phyloP scores from a whole-genome alignment of 2,797 vertebrate species.

The Phalanger gymnotis region DNA sequence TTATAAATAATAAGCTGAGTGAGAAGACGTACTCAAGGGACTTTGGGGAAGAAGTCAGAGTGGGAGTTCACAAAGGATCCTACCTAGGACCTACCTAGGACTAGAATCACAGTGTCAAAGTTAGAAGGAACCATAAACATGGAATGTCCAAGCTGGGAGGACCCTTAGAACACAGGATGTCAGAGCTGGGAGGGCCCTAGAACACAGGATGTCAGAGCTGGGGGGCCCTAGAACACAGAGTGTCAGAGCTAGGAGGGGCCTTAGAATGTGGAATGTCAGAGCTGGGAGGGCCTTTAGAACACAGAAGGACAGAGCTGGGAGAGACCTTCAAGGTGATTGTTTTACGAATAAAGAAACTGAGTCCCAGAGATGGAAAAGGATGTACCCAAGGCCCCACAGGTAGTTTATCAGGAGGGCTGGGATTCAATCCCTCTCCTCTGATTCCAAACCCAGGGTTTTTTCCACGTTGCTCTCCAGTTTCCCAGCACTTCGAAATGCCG shows the following conservation, averaged over 20 bases:
- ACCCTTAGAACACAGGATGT: background rate
- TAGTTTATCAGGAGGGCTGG: background rate
- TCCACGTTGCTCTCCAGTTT: background rate
- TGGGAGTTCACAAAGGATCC: background rate
- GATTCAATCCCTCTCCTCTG: background rate
- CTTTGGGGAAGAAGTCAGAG: background rate
- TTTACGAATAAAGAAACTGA: background rate
- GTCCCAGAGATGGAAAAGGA: background rate
- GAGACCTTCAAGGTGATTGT: background rate
- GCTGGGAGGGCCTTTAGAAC: too few relatives aligned
- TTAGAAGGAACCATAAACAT: too few relatives aligned
- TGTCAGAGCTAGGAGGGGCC: background rate
- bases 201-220: too few relatives aligned
- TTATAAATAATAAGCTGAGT: background rate
- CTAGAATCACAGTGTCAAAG: too few relatives aligned
- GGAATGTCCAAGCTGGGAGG: background rate
- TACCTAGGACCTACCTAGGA: too few relatives aligned
- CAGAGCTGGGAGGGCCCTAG: too few relatives aligned
- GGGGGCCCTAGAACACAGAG: too few relatives aligned
- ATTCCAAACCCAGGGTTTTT: background rate
- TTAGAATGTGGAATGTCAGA: background rate
- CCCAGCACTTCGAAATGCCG: background rate
- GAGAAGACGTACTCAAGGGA: background rate
- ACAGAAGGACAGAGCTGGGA: background rate
- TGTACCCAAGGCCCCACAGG: background rate